Evolutionary conservation across 2,888 invertebrate species (phyloP), one percentile per base, ranked within the genome.

Genomic region (Polydrusus tereticollis): DNA sequence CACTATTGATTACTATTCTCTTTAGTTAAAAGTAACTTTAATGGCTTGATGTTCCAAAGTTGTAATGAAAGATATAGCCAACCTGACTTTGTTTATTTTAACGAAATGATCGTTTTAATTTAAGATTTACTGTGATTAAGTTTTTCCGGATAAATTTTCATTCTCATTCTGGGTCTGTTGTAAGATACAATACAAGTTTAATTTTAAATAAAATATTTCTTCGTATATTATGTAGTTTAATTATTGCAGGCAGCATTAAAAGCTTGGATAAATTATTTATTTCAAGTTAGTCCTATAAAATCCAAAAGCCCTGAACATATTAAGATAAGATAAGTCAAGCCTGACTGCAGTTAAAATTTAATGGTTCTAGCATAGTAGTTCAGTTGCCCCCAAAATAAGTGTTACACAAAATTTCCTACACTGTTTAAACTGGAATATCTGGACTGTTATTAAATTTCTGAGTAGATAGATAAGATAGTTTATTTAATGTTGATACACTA

Each of bases 81-180:
- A 29, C n/a, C n/a, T 55, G 18, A 55, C 29, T 55, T 29, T 29
- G 29, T 55, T 29, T 16, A 26, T 41, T 29, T 29, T 29, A 55
- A 55, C 33, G 8, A 55, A 55, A 29, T 55, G 29, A 55, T 29
- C 16, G 14, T 50, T 55, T 55, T 55, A 29, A 26, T 29, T 26
- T 55, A 55, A 18, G 52, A 29, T 18, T 55, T 60, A 72, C 59
- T 62, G 72, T 72, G 67, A 70, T 70, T 72, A 58, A 20, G 16
- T 8, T 62, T 20, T 62, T 64, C 55, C 29, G n/a, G 26, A 14
- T 16, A 14, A n/a, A n/a, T 12, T 29, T 55, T 6, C 8, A 16
- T 55, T 33, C 29, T 26, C 26, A 50, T 26, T 50, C 26, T n/a
- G n/a, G 10, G 26, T 26, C 12, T 50, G n/a, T 26, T 55, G 52